phyloP scores from a whole-genome alignment of 2,797 vertebrate genomes.

The Pogonophryne albipinna region DNA sequence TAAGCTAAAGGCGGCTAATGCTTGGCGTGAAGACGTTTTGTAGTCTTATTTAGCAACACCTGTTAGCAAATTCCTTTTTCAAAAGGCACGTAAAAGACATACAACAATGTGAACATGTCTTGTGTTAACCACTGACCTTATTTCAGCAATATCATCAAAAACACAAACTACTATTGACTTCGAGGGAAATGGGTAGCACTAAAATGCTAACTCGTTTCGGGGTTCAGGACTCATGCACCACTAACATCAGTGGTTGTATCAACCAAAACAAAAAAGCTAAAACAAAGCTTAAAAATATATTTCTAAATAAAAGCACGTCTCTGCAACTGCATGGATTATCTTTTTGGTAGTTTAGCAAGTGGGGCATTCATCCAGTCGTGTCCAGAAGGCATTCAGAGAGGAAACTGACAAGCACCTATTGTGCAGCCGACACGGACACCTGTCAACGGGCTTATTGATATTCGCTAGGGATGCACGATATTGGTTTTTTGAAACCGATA shows the following conservation, averaged over 20 bases:
- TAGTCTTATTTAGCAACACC: no score
- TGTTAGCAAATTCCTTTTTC: no score
- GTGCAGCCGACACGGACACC: not conserved
- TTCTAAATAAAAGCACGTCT: not conserved
- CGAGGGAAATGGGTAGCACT: no score
- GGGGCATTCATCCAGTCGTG: not conserved
- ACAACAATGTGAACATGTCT: no score
- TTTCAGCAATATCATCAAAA: no score
- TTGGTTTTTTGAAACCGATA: no score
- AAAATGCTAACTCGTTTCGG: not conserved
- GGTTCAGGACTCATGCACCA: not conserved
- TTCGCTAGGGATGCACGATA: no score
- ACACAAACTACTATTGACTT: no score
- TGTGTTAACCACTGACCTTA: no score
- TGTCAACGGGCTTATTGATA: conserved; percentile 16
- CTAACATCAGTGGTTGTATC: not conserved
- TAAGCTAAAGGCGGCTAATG: no score
- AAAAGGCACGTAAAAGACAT: no score
- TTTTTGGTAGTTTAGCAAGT: not conserved
- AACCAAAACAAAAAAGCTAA: not conserved
- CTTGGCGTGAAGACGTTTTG: no score
- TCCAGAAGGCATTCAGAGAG: not conserved
- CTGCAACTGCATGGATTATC: not conserved
- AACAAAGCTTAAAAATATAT: not conserved
- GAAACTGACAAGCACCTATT: conserved; percentile 1